Evolutionary conservation across 2,113 vertebrate species (phyloP), one percentile per base, ranked within the genome.

Genomic region (Cynopterus brachyotis): DNA sequence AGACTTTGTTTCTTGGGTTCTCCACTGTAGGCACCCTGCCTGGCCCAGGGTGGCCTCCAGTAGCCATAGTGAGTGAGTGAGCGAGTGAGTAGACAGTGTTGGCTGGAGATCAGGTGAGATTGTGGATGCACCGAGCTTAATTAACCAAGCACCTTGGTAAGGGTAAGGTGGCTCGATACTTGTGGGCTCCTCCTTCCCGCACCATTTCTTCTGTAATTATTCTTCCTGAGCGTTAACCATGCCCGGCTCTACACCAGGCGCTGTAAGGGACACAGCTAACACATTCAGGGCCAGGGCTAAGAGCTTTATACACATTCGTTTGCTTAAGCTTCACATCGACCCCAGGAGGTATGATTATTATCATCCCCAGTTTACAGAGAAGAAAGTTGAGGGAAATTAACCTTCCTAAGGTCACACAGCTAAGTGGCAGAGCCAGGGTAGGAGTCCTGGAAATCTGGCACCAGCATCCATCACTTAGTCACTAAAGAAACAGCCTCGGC

Each of bases 1-100:
- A 11, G n/a, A 60, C 15, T 30, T 50, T 47, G 30, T 20, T 16
- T 78, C 19, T 45, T 28, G 32, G 55, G 19, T 37, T 50, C 57
- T 75, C 79, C 50, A 0, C 20, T 0, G 0, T 5, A 12, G 7
- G 24, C 42, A 53, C 19, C 3, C 12, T 5, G 11, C 60, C 66
- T 35, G 60, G 30, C 32, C 28, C 62, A 7, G 8, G 0, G 1
- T n/a, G 6, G 30, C 57, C 30, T 11, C 79, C 28, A 12, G 2
- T 22, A 6, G 57, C 35, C 11, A 17, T 0, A 28, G 50, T 17
- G 22, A 76, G 72, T 12, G 9, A 50, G 26, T 3, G 55, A 55
- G 50, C 16, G 47, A 15, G 47, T 50, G 13, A 50, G 16, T 16
- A 50, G 50, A 15, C 2, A 3, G 6, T 5, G 24, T 3, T 22